Percentiles rank a stretch among this genome's conserved stretches.
These are phyloP conservation scores for Abramis brama DNA, from an alignment of 2,113 vertebrate species.

Conservation along the genomic window DNA sequence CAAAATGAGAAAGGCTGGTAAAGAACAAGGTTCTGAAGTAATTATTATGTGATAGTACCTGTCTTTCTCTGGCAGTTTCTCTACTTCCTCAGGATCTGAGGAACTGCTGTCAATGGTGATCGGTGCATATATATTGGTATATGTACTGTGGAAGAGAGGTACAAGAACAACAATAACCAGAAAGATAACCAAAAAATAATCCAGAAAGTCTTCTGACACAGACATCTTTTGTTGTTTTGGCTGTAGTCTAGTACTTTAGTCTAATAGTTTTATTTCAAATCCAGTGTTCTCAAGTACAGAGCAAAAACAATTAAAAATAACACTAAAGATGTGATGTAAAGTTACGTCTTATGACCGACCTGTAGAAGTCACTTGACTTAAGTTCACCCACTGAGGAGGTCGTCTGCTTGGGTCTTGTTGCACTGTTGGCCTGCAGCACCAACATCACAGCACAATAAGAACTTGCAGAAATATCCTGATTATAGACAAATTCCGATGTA, in stretches of 20 bases:
- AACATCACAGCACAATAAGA: neutral
- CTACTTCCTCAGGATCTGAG: constrained; percentile 1
- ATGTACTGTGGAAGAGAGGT: neutral
- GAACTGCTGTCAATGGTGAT: neutral
- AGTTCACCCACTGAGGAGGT: neutral
- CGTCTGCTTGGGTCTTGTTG: neutral
- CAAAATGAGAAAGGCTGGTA: no score
- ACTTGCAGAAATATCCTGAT: neutral
- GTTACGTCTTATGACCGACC: neutral
- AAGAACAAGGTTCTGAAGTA: neutral
- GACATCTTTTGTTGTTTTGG: neutral
- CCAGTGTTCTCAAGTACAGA: no score
- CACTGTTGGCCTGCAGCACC: neutral
- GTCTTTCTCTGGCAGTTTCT: neutral
- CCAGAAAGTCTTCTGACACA: neutral
- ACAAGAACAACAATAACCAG: neutral
- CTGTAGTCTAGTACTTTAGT: neutral
- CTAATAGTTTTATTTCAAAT: no score
- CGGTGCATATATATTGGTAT: neutral
- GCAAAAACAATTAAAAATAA: no score
- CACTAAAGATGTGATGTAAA: neutral
- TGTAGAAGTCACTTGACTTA: neutral
- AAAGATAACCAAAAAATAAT: neutral
- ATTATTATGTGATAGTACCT: neutral
- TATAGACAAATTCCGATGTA: neutral